Base-by-base conservation (phyloP, 2,113 vertebrate species). In the Gnathonemus longibarbis region DNA sequence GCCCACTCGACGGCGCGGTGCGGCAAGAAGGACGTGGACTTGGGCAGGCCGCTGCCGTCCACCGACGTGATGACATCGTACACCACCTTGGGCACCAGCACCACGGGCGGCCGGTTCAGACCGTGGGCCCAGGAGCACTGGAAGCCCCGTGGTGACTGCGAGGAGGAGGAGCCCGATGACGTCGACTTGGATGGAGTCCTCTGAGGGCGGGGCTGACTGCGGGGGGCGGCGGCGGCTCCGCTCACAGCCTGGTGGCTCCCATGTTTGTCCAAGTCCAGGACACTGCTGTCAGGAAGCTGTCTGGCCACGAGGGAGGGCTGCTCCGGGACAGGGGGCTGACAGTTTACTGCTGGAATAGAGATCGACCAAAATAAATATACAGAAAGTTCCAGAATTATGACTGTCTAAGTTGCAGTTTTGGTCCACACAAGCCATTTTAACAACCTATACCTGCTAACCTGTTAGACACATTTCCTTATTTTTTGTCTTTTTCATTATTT, bases 1-100 rank as follows among this genome's bases (percentile, higher is more conserved):
- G 96, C 96, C 98, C 98, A 99, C 89, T 95, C 96, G 13, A 99
- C 97, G 0, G 96, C 97, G 90, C 95, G 96, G n/a, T 98, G 96
- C 4, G 98, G 98, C 92, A 99, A 95, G 90, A 99, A 98, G 0
- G 98, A 98, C 56, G 98, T 97, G 0, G 97, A 97, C 85, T 98
- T 97, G 24, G 98, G 97, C 91, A 99, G 96, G 7, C 98, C 98
- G 0, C 97, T 97, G 93, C 97, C 94, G 91, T 99, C 98, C 0
- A 96, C 97, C 90, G 96, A 96, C 3, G 96, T 97, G 90, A 99
- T 93, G 58, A 98, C 94, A 91, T 99, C 97, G 0, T 99, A 98
- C 45, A 98, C 96, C 17, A 97, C 93, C 89, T 96, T 98, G 85
- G 98, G 98, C 88, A 99, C 96, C 90, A 99, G 97, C 94, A 99